Base-by-base conservation (phyloP, 2,113 vertebrate genomes). In the Paedocypris sp. region DNA sequence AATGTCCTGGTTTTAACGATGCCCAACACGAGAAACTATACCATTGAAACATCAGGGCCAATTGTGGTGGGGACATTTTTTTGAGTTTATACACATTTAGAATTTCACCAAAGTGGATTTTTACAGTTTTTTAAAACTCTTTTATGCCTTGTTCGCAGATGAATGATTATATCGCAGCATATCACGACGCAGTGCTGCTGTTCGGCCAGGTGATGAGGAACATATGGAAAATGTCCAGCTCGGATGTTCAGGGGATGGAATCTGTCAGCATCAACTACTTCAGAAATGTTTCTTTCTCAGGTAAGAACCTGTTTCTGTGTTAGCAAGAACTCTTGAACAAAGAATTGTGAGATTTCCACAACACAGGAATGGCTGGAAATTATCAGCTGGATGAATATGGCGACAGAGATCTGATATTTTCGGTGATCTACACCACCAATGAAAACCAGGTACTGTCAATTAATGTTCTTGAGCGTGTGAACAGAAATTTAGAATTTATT, bases 1-100 rank as follows among this genome's bases (percentile, higher is more conserved):
- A 90, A 98, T 29, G 90, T 98, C 36, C 78, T 98, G 73, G 92
- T 97, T 42, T 51, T 97, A 66, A 96, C 94, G 3, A 78, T 91
- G 75, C 77, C 77, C 26, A 67, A 87, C 66, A 49, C 62, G 66
- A 80, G 82, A 71, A 69, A 66, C 32, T 84, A 84, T 71, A 77
- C 11, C 0, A 73, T 83, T 19, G 75, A 64, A 47, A 1, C 65
- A 22, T 45, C 39, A 43, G 54, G 39, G 1, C 39, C 75, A 58
- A 66, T 68, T 3, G 81, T 51, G 33, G 85, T 85, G 22, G 70
- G 79, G 5, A 50, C 15, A 4, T 22, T 3, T 2, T 19, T 31
- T 50, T 10, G 19, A 29, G 8, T 20, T 12, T 42, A 12, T 42
- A 19, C 19, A 11, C 16, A 42, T 10, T 8, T 12, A 4, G 2